Evolutionary conservation across 2,797 vertebrate genomes (phyloP), one percentile per base, ranked within the genome.

Genomic region (Phrynocephalus guinanensis): DNA sequence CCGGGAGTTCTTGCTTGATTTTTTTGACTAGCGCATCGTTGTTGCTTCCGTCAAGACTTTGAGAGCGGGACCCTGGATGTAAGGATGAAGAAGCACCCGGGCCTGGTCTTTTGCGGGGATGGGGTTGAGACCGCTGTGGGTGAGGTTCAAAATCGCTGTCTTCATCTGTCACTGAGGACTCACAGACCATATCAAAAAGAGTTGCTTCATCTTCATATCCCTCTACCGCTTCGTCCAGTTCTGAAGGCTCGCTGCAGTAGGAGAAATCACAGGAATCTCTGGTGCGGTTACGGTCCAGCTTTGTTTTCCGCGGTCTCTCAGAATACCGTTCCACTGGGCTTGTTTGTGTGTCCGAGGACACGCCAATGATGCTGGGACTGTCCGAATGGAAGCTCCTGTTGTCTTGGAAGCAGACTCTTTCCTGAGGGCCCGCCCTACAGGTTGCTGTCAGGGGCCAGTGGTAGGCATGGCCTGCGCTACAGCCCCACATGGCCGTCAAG

Each of bases 381-480:
- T 98, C 97, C 0, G 97, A 97, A 88, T 96, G 97, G 93, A 98
- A 97, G 92, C 97, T 97, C 90, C 97, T 96, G 93, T 95, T 97
- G 93, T 98, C 97, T 92, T 97, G 97, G 92, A 97, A 98, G 89
- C 97, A 98, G 28, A 97, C 95, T 0, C 97, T 97, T 73, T 98
- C 98, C 91, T 98, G 98, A 28, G 97, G 97, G 15, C 96, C 95
- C 0, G 97, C 96, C 92, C 97, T 96, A 93, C 98, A 98, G 71
- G 97, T 97, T 86, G 97, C 95, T 0, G 97, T 96, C 88, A 98
- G 91, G 1, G 98, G 97, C 98, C 98, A 98, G 94, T 98, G 97
- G 91, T 99, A 99, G 60, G 98, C 98, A 33, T 99, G 98, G 70
- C 98, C 98, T 0, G 98, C 98, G 0, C 96, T 96, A 9, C 98